Conservation (phyloP, 2,797 vertebrate species). For the Lithobates pipiens region DNA sequence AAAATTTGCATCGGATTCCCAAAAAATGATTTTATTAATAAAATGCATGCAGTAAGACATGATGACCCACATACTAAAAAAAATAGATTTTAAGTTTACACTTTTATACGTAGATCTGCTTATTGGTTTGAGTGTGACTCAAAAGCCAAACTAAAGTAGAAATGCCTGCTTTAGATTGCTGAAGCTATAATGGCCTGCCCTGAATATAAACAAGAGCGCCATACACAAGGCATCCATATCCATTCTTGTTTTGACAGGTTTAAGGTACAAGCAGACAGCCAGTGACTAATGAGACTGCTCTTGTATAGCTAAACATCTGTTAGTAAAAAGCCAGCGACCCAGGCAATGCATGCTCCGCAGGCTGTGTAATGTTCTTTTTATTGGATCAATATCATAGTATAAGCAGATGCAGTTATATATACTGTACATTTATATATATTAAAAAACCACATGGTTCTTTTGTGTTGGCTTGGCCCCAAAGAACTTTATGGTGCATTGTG, state of each 20-base stretch:
- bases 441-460: background rate
- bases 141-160: background rate
- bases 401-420: conserved; percentile 18
- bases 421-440: conserved; percentile 7
- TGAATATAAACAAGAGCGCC: background rate
- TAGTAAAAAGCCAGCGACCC: conserved; percentile 20
- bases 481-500: conserved; percentile 18
- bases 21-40: too few species aligned
- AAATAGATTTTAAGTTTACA: too few species aligned
- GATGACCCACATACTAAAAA: too few species aligned
- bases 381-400: conserved; percentile 29
- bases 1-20: too few species aligned
- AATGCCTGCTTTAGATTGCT: background rate
- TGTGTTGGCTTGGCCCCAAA: conserved; percentile 1
- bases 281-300: background rate
- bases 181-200: background rate
- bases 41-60: too few species aligned
- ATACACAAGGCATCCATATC: background rate
- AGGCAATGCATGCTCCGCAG: conserved; percentile 11
- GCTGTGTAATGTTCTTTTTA: conserved; percentile 22
- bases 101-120: background rate
- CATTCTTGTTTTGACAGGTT: background rate
- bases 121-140: background rate
- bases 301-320: conserved; percentile 16
- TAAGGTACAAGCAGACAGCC: background rate